Evolutionary conservation across 2,113 vertebrate genomes (phyloP), one percentile per base, ranked within the genome.

Genomic region (Orycteropus afer): DNA sequence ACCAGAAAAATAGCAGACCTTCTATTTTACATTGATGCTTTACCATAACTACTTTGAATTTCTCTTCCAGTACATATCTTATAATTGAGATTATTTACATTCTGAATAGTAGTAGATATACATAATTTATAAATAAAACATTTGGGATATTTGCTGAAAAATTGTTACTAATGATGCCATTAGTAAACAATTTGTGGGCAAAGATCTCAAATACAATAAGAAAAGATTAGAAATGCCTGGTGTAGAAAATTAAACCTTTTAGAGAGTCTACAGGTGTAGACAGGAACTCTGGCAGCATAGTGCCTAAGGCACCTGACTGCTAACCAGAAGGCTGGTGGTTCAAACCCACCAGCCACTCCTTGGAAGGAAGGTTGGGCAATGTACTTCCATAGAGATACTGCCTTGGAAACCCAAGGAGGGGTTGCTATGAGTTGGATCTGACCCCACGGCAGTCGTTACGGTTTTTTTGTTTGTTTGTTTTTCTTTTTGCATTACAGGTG

Each of bases 81-180:
- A 93, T 57, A 85, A 79, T 55, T 79, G 61, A 53, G 13, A 95
- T 34, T 25, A 25, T 53, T 69, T 86, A 84, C 61, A 88, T 69
- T 32, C 81, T 81, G 69, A 81, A 45, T n/a, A 78, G 4, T 78
- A 55, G 15, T 77, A 57, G 17, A 57, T n/a, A 27, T 25, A 45
- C 11, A 61, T 65, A 51, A 93, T 37, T 83, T 86, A 80, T 27
- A 67, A 94, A 79, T 42, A 91, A 80, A 51, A 37, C 3, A 86
- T 86, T 55, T 49, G 27, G 9, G 22, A 79, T 81, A 5, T 45
- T 93, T 77, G 17, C 29, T 89, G 7, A 78, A 55, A 85, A 57
- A 86, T 40, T 89, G 47, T 80, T 86, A 83, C 67, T 86, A 86
- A 55, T 47, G 8, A 14, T 69, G 84, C 37, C n/a, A n/a, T n/a